phyloP scores from a whole-genome alignment of 2,113 vertebrate genomes.

The Mungos mungo region DNA sequence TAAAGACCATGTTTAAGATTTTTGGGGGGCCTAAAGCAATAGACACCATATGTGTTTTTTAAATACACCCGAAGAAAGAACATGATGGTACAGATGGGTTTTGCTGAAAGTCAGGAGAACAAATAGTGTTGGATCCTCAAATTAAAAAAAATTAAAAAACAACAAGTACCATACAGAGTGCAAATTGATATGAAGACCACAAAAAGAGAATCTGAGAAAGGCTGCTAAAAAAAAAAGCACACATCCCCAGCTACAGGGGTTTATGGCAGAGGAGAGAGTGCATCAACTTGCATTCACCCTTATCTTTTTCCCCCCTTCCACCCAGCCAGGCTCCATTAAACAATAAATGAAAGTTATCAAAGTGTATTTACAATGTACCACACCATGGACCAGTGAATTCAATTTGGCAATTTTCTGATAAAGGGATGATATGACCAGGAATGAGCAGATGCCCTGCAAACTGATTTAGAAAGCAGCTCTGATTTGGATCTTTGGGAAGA shows the following conservation, averaged over 20 bases:
- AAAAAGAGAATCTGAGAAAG: background rate
- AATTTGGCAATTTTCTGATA: constrained; percentile 61
- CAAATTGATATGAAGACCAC: background rate
- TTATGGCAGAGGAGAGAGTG: background rate
- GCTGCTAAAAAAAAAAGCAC: background rate
- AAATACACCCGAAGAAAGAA: background rate
- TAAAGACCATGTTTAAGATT: background rate
- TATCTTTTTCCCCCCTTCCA: constrained; percentile 37
- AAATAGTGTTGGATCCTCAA: background rate
- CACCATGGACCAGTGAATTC: constrained; percentile 3
- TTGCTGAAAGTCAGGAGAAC: background rate
- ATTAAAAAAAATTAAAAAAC: background rate
- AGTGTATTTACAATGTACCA: constrained; percentile 63
- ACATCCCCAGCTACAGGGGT: background rate
- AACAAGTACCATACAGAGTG: background rate
- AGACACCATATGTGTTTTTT: background rate
- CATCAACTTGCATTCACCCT: background rate
- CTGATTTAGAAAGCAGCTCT: background rate
- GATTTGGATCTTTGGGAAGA: constrained; percentile 49
- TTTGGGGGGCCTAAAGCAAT: background rate
- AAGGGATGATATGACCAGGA: constrained; percentile 10
- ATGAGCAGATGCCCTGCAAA: background rate
- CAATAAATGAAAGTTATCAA: constrained; percentile 70
- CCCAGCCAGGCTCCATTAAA: constrained; percentile 62
- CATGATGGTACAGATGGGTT: background rate